Evolutionary conservation across 2,888 invertebrate genomes (phyloP), one percentile per base, ranked within the genome.

Genomic region (Cantharis flavilabris): DNA sequence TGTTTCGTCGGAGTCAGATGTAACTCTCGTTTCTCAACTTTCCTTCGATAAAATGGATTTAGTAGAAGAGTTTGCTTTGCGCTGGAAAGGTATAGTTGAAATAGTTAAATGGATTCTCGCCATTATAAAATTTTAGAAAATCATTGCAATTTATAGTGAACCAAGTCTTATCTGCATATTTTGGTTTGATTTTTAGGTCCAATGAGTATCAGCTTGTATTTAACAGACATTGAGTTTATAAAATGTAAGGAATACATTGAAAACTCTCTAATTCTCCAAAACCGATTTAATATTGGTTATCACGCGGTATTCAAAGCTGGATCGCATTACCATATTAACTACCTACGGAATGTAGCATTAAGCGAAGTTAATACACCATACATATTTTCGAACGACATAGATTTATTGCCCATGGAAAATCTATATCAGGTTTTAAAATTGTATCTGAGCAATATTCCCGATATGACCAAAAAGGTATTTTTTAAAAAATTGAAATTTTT

Each of bases 271-370:
- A 90, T 93, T 0, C 89, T 97, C 69, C 93, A 92, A 84, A 88
- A 90, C 23, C 89, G 97, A 78, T 92, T 90, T 83, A 96, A 97
- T 87, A 94, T 97, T 81, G 97, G 95, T 9, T 97, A 96, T 86
- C 97, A 97, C 89, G 91, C 96, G 18, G 96, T 97, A 4, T 97
- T 95, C 86, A 96, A 95, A 89, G 95, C 97, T 86, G 96, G 96
- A 84, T 94, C 94, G 80, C 94, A 95, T 86, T 97, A 97, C 88
- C 97, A 97, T 0, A 95, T 97, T 73, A 98, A 98, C 89, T 94
- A 95, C 85, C 90, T 98, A 73, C 91, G 97, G 70, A 98, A 98
- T 87, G 94, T 96, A 3, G 97, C 96, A 1, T 89, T 97, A 80
- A 91, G 93, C 72, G 92, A 96, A 86, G 94, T 95, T 63, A 92